Percentiles rank a stretch among this genome's conserved stretches.
These are phyloP conservation scores for Nerophis lumbriciformis DNA, from an alignment of 2,113 vertebrate genomes.

Conservation along the genomic window DNA sequence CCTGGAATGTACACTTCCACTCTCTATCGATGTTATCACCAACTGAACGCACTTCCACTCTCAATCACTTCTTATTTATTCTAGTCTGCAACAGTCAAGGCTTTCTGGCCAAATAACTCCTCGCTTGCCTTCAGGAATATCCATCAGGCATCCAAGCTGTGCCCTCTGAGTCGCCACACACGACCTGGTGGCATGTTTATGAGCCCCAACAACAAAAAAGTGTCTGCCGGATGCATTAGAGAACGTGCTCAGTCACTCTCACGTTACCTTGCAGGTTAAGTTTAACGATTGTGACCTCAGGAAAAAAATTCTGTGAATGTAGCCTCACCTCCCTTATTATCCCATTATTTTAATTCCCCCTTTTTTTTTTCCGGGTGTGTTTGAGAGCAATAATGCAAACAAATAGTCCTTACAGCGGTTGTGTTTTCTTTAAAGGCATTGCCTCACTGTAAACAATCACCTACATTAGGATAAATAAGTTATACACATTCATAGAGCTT, in stretches of 20 bases:
- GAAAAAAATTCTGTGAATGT: conserved; percentile 35
- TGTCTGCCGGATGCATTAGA: conserved; percentile 55
- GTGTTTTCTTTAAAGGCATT: not conserved
- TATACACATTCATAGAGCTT: no score
- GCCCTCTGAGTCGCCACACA: conserved; percentile 32
- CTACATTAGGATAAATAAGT: not conserved
- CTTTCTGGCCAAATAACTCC: not conserved
- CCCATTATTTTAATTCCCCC: no score
- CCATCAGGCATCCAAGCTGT: conserved; percentile 55
- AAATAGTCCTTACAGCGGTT: not conserved
- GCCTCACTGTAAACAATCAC: no score
- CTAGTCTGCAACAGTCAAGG: not conserved
- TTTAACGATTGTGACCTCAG: conserved; percentile 43
- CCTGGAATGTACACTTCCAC: not conserved
- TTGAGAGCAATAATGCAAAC: not conserved
- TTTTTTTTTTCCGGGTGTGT: not conserved
- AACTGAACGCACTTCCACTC: not conserved
- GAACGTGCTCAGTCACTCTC: conserved; percentile 45
- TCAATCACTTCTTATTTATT: conserved; percentile 1
- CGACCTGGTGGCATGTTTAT: conserved; percentile 60
- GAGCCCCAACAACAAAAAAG: conserved; percentile 53
- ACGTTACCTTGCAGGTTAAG: conserved; percentile 50
- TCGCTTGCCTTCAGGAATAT: conserved; percentile 47
- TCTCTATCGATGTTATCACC: not conserved
- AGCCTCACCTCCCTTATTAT: conserved; percentile 16